Evolutionary conservation across 2,797 vertebrate species (phyloP), one percentile per base, ranked within the genome.

Genomic region (Crocodylus rhombifer): DNA sequence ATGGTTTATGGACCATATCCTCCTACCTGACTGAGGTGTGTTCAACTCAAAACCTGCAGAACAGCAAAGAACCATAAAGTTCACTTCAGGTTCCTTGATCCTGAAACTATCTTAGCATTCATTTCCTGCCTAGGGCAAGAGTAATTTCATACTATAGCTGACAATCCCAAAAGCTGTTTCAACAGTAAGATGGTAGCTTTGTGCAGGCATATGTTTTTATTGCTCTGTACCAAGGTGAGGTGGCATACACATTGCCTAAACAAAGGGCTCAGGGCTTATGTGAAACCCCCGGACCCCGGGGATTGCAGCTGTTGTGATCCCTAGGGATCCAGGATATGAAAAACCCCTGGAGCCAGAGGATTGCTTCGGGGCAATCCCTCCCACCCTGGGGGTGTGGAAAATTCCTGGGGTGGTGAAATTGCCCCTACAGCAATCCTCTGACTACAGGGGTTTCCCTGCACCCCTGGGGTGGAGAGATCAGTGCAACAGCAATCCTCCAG

Each of bases 61-160:
- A 21, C 12, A 14, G 67, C 21, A 23, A 71, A 71, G 42, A 7
- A 36, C 13, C 21, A 17, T 33, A 81, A 58, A 36, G 86, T 57
- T 85, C 73, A 55, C 0, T 0, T 0, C 30, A 4, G 30, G 6
- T 82, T 55, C 21, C 26, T 56, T 71, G 60, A 55, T 61, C 17
- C 60, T 28, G 58, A 26, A 16, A 26, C 51, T n/a, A 80, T 30
- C 1, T 1, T 61, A 80, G 13, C 20, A 88, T 28, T 16, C 16
- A 11, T 14, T 55, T 33, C n/a, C 28, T 81, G 12, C 78, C 51
- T 60, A 61, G 16, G 18, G 57, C 3, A 26, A 42, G 63, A 42
- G 78, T 82, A 33, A 14, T 33, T 63, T 56, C 61, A 17, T 25
- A 63, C 17, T 23, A 12, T 88, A 80, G 80, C 28, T 11, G 23